Conservation (phyloP, 2,888 invertebrate species). For the Ophion ventricosus region DNA sequence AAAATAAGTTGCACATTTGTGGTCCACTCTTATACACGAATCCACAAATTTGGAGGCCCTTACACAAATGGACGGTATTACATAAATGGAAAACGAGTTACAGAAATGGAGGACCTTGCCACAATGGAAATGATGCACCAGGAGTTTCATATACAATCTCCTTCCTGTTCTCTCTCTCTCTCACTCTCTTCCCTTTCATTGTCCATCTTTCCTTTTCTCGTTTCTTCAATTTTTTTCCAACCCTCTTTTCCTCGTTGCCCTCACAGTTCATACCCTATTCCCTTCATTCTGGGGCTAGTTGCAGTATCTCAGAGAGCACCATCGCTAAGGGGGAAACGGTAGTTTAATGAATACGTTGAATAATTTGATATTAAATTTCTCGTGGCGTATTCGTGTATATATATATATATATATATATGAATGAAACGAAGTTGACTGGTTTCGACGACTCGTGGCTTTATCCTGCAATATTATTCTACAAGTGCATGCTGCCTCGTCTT, state of each 20-base stretch:
- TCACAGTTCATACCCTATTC: conserved; percentile 5
- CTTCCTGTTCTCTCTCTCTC: neutral
- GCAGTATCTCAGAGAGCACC: conserved; percentile 27
- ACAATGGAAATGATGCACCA: neutral
- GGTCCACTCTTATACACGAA: neutral
- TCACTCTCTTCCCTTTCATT: too few relatives aligned
- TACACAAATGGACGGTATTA: too few relatives aligned
- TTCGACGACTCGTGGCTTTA: neutral
- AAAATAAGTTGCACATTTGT: neutral
- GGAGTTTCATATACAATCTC: neutral
- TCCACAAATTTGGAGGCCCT: neutral
- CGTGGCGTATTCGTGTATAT: conserved; percentile 18
- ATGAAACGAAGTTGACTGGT: conserved; percentile 1
- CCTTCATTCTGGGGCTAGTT: conserved; percentile 5
- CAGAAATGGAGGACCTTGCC: neutral
- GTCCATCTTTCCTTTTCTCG: neutral
- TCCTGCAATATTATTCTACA: conserved; percentile 5
- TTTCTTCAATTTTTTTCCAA: too few relatives aligned
- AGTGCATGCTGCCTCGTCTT: conserved; percentile 1
- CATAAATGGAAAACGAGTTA: neutral
- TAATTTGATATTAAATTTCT: conserved; percentile 67
- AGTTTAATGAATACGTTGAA: conserved; percentile 67
- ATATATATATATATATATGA: too few relatives aligned
- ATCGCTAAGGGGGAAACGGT: conserved; percentile 43
- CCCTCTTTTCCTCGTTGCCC: conserved; percentile 15